A percentile compares a stretch with the other conserved stretches of the same genome.
Conservation (phyloP, 2,113 vertebrate species). For the Plecotus auritus region DNA sequence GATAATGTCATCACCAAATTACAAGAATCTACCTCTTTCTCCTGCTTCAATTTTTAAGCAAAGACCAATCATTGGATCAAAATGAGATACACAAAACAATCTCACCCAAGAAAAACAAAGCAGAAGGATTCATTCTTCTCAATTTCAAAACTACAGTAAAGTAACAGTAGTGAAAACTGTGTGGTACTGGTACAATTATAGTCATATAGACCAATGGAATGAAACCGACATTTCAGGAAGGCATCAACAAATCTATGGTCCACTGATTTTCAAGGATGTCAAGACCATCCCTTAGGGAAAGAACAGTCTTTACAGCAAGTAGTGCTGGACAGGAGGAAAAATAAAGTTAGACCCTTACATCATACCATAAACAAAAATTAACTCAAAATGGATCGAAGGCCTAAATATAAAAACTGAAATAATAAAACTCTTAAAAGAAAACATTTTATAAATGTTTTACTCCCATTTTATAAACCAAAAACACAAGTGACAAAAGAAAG, state of each 20-base stretch:
- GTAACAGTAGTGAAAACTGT: not conserved
- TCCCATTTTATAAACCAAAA: not conserved
- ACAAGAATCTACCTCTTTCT: not conserved
- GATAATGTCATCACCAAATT: not conserved
- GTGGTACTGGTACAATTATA: not conserved
- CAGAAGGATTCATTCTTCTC: not conserved
- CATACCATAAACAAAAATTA: not conserved
- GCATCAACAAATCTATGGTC: not conserved
- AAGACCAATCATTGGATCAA: not conserved
- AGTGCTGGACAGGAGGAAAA: not conserved
- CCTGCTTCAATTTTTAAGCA: not conserved
- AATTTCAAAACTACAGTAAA: not conserved
- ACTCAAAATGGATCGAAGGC: not conserved
- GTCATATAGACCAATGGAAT: not conserved
- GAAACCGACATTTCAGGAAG: not conserved
- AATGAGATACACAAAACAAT: not conserved
- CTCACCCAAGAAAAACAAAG: not conserved
- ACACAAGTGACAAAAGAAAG: not conserved
- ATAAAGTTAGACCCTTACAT: not conserved
- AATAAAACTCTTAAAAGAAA: not conserved
- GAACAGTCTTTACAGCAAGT: not conserved
- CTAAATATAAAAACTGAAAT: not conserved
- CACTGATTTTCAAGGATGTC: not conserved
- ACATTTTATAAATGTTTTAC: too few relatives aligned
- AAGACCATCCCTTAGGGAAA: not conserved